A percentile compares a stretch with the other conserved stretches of the same genome.
These are phyloP conservation scores for Chlorodrepanis virens DNA, from an alignment of 2,113 vertebrate genomes.

Conservation along the genomic window DNA sequence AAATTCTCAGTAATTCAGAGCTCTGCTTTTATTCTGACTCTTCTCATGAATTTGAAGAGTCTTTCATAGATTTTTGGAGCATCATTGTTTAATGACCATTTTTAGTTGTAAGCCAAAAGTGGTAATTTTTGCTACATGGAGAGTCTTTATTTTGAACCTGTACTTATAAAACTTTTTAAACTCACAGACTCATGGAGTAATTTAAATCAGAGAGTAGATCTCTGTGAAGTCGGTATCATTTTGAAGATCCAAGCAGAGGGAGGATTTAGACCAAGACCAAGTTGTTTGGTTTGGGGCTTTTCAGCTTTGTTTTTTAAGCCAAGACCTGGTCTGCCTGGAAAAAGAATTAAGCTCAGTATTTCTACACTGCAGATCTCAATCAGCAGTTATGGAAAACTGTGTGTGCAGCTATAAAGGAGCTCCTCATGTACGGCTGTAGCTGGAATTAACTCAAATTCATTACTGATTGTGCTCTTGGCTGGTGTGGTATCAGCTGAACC, in stretches of 20 bases:
- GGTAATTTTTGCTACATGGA: background rate
- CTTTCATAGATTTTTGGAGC: background rate
- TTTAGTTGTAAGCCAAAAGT: background rate
- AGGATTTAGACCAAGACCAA: background rate
- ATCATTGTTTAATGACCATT: background rate
- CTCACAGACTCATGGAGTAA: background rate
- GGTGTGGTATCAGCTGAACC: background rate
- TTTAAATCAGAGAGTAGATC: background rate
- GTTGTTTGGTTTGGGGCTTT: background rate
- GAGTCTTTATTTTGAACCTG: background rate
- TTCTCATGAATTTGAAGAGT: background rate
- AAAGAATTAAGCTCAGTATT: background rate
- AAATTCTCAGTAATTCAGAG: background rate
- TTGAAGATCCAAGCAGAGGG: background rate
- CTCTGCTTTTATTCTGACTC: background rate
- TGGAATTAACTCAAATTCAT: background rate
- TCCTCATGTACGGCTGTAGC: background rate
- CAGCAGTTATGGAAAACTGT: background rate
- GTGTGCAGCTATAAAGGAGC: background rate
- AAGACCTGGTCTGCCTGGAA: background rate
- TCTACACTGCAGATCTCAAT: background rate
- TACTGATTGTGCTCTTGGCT: background rate
- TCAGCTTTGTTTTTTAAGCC: background rate
- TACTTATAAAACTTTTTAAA: background rate
- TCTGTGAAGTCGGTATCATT: background rate